Evolutionary conservation across 2,113 vertebrate genomes (phyloP).

Genomic region (Apaloderma vittatum): DNA sequence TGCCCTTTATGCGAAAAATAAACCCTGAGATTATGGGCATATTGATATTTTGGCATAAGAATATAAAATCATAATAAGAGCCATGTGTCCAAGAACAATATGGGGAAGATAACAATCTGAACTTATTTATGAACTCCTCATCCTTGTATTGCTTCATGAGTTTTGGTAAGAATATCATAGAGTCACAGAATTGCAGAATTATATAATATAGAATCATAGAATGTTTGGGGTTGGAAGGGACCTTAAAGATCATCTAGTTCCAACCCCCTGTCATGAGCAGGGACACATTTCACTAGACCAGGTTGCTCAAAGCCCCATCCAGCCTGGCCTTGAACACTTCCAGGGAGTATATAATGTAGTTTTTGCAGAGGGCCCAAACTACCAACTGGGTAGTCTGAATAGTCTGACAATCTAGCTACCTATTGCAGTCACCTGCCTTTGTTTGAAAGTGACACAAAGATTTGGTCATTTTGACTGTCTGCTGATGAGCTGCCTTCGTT

Average conservation of each 20-base stretch:
- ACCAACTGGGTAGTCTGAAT: background rate
- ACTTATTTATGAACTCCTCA: background rate
- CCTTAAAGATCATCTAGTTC: no score
- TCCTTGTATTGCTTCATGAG: background rate
- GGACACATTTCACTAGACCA: no score
- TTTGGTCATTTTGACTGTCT: background rate
- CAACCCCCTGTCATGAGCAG: no score
- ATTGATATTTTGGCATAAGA: background rate
- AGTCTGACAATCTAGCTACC: background rate
- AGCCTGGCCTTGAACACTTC: no score
- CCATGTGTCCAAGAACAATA: background rate
- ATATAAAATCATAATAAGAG: background rate
- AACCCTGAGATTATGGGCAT: background rate
- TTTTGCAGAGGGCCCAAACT: background rate
- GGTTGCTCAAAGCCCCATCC: no score
- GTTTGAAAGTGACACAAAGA: background rate
- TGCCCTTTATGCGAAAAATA: background rate
- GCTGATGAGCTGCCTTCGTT: background rate
- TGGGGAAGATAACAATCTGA: background rate
- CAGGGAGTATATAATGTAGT: background rate
- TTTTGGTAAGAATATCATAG: background rate
- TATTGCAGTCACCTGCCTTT: background rate
- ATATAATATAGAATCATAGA: no score
- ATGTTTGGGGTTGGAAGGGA: no score
- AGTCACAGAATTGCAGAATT: no score